Evolutionary conservation across 2,888 invertebrate species (phyloP), one percentile per base, ranked within the genome.

Genomic region (Punctoribates punctum): DNA sequence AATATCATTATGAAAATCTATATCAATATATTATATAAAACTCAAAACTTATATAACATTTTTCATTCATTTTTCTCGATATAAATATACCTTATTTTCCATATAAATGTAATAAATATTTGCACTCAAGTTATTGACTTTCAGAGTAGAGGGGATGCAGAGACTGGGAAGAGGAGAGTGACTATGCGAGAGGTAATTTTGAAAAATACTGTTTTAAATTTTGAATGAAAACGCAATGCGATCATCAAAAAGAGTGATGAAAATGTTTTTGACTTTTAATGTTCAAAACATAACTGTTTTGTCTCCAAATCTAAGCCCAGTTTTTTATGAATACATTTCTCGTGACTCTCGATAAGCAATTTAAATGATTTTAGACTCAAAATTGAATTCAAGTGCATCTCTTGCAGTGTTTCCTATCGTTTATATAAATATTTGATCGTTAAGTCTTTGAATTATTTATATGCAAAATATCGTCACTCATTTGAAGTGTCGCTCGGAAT

Each of bases 351-450:
- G 25, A 62, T 4, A n/a, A 62, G 62, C 62, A 62, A 62, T 62
- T 62, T 62, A 62, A 20, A 27, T 27, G 62, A 38, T n/a, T 38
- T 67, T 67, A 13, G 17, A 38, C 20, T 65, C 20, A 29, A 20
- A 34, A 67, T 67, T 67, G 67, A 67, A 67, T 67, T 67, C 67
- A 67, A 67, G 67, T 67, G 25, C 38, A 34, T 29, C 34, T 67
- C 67, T 67, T 67, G 67, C 38, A 42, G 67, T 42, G 67, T 34
- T 67, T 67, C 2, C 38, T 20, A 23, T 2, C 6, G 38, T 38
- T 17, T 67, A 27, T 20, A 67, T 67, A 38, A 67, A 67, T 67
- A 67, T 67, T 67, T 67, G 67, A 67, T 62, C 13, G 6, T 62
- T 42, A 20, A 38, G 5, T 62, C 17, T 38, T 38, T 67, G 42